Evolutionary conservation across 2,797 vertebrate species (phyloP).

Genomic region (Glyptemys insculpta): DNA sequence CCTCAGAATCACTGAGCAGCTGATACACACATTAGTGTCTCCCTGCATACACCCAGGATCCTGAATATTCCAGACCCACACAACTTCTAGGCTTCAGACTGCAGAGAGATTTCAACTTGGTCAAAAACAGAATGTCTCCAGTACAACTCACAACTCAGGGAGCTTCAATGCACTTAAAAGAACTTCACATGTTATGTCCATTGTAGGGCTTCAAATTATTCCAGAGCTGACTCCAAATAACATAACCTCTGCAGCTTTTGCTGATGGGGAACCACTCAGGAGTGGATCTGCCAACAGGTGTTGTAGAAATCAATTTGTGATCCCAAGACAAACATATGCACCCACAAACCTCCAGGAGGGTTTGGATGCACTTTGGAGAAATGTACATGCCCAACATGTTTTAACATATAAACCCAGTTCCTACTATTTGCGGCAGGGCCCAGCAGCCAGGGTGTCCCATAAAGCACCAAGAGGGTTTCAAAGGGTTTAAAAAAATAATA

Average conservation of each 20-base stretch:
- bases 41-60: not conserved
- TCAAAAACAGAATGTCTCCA: not conserved
- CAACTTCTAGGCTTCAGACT: not conserved
- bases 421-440: not conserved
- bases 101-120: not conserved
- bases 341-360: not conserved
- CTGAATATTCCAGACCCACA: not conserved
- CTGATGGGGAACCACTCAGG: fast-evolving
- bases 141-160: no score
- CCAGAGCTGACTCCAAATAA: not conserved
- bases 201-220: not conserved
- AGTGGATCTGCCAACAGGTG: not conserved
- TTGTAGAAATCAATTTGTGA: not conserved
- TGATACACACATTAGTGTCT: not conserved
- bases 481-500: not conserved
- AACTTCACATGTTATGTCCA: not conserved
- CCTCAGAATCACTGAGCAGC: not conserved
- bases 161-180: not conserved
- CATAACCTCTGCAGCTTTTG: fast-evolving
- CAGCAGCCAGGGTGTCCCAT: not conserved
- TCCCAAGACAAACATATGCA: fast-evolving
- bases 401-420: not conserved
- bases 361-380: not conserved
- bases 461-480: not conserved
- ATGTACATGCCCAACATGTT: not conserved